Evolutionary conservation across 1,140 invertebrate genomes (phyloP), one percentile per base, ranked within the genome.

Genomic region (Caenorhabditis briggsae): DNA sequence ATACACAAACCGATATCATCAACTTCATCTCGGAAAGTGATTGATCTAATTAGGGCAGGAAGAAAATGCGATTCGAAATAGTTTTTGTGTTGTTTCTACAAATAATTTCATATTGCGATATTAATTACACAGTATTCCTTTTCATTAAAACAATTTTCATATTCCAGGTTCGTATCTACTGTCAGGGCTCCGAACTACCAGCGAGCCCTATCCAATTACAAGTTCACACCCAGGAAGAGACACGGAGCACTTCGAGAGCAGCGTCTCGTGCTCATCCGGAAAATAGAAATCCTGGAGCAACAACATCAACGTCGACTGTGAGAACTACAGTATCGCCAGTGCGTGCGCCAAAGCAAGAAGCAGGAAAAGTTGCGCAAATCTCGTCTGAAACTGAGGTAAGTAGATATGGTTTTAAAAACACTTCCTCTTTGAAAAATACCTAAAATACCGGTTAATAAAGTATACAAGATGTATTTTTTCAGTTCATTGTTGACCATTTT

Each of bases 81-180:
- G 5, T 46, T 8, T 56, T 53, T 53, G 33, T 33, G 33, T 33
- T 33, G 33, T 33, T 33, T 33, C 33, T 3, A 33, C 33, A 33
- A 33, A 33, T 33, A 33, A 33, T 33, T 33, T 33, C 3, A 33
- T 33, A 33, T 33, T 33, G 33, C 33, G 33, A 33, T 33, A 33
- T 33, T 33, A 33, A 33, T 33, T 33, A 33, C 33, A 3, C 33
- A 33, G 33, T 33, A 33, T 2, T 3, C 33, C 33, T 33, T 33
- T 3, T 23, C 9, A 3, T 3, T 9, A 50, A 9, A 9, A 46
- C 5, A 41, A 5, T 7, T 58, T 41, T 9, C 9, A 12, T 18
- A 25, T 85, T 89, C 7, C 87, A 89, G 88, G 88, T 89, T 50
- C 88, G 88, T 16, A 89, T 89, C 84, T 89, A 87, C 88, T 89